Evolutionary conservation across 2,113 vertebrate genomes (phyloP).

Genomic region (Hemibagrus wyckioides): DNA sequence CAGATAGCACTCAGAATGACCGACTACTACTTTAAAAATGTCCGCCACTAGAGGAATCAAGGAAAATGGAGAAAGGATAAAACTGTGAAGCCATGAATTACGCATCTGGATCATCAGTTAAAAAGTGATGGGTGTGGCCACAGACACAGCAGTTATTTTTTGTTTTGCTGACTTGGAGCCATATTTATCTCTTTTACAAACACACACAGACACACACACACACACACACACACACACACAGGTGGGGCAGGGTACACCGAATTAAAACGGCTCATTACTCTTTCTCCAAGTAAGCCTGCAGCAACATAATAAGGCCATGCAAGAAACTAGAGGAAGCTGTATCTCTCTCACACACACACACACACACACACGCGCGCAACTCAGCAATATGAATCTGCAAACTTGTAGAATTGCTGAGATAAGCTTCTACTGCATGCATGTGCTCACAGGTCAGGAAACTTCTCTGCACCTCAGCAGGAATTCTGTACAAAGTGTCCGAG

Average conservation of each 20-base stretch:
- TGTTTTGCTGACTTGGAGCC: conserved; percentile 26
- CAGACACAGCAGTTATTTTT: conserved; percentile 19
- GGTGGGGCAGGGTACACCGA: conserved; percentile 53
- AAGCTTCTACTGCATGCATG: conserved; percentile 13
- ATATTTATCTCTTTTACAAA: conserved; percentile 31
- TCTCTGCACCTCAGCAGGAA: conserved; percentile 41
- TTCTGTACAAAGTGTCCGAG: conserved; percentile 6
- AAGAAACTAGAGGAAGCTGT: conserved; percentile 10
- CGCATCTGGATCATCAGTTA: conserved; percentile 20
- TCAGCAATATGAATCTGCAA: conserved; percentile 18
- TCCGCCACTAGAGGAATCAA: conserved; percentile 3
- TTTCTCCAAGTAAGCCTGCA: conserved; percentile 45
- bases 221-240: conserved; percentile 34
- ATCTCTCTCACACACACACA: conserved; percentile 15
- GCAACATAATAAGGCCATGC: conserved; percentile 64
- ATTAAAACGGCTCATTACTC: conserved; percentile 53
- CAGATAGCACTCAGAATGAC: background rate
- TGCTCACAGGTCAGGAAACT: conserved; percentile 21
- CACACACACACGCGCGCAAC: conserved; percentile 16
- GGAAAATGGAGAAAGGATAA: conserved; percentile 6
- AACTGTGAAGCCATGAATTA: conserved; percentile 28
- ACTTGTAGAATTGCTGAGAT: conserved; percentile 41
- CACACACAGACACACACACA: conserved; percentile 17
- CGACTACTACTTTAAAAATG: background rate
- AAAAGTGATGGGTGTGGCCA: background rate